These are phyloP conservation scores for Catostomus latipinnis DNA, from an alignment of 2,797 vertebrate genomes.

Conservation along the genomic window DNA sequence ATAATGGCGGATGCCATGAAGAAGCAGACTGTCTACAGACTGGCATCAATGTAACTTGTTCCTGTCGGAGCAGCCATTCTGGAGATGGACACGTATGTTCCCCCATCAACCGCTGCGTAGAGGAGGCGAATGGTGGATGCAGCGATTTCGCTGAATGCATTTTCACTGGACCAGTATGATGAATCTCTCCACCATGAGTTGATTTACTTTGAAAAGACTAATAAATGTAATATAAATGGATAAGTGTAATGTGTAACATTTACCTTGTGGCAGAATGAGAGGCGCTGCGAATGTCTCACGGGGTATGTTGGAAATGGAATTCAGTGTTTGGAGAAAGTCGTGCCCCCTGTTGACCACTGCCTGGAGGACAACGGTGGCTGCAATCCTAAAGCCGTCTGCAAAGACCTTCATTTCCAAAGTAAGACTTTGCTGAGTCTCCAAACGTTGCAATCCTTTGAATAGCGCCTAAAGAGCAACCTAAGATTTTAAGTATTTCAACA, in stretches of 20 bases:
- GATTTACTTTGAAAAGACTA: background rate
- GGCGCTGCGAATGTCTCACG: conserved; percentile 83
- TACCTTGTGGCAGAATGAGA: conserved; percentile 78
- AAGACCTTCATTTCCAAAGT: conserved; percentile 91
- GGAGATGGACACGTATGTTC: conserved; percentile 87
- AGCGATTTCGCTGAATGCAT: conserved; percentile 90
- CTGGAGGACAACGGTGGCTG: conserved; percentile 85
- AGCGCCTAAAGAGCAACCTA: background rate
- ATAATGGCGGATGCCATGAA: conserved; percentile 86
- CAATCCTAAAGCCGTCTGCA: conserved; percentile 83
- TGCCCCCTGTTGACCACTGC: conserved; percentile 88
- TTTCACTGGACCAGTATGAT: conserved; percentile 89
- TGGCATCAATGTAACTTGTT: conserved; percentile 79
- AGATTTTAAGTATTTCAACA: background rate
- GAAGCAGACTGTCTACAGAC: conserved; percentile 85
- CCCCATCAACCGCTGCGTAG: conserved; percentile 84
- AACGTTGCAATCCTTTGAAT: background rate
- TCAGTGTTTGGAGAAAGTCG: conserved; percentile 85
- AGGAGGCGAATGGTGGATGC: conserved; percentile 88
- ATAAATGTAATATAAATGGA: background rate
- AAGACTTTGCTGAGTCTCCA: background rate
- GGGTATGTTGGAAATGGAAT: conserved; percentile 90
- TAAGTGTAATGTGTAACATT: background rate
- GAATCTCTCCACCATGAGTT: background rate
- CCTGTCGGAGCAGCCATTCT: conserved; percentile 79